Evolutionary conservation across 1,140 invertebrate species (phyloP).

Genomic region (Drosophila bocki): DNA sequence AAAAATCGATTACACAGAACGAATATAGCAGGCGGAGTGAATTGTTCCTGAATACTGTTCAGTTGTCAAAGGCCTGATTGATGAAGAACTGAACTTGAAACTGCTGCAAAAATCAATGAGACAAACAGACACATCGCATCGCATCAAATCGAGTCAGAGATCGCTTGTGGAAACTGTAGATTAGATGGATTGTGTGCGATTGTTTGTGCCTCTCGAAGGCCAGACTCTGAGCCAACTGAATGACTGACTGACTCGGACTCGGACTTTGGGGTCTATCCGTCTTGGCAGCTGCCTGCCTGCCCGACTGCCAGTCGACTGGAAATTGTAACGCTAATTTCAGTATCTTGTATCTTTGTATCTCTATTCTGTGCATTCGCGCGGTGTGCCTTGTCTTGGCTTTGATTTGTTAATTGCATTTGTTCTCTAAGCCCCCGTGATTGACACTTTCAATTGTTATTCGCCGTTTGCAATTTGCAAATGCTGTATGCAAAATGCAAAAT

Average conservation of each 20-base stretch:
- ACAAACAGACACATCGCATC: slow-evolving; percentile 56
- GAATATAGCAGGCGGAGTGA: slow-evolving; percentile 13
- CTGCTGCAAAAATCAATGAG: slow-evolving; percentile 67
- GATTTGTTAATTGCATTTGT: slow-evolving; percentile 78
- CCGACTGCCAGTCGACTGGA: slow-evolving; percentile 44
- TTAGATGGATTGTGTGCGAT: slow-evolving; percentile 62
- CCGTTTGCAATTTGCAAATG: slow-evolving; percentile 25
- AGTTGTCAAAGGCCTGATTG: slow-evolving; percentile 74
- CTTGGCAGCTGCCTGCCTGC: slow-evolving; percentile 59
- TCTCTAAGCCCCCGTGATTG: slow-evolving; percentile 60
- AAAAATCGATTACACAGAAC: slow-evolving; percentile 53
- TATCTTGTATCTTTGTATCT: slow-evolving; percentile 44
- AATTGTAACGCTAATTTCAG: slow-evolving; percentile 79
- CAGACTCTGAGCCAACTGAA: slow-evolving; percentile 32
- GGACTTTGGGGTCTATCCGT: slow-evolving; percentile 36
- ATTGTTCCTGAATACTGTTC: slow-evolving; percentile 37
- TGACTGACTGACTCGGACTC: slow-evolving; percentile 56
- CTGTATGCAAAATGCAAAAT: slow-evolving; percentile 39
- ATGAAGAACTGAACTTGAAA: slow-evolving; percentile 81
- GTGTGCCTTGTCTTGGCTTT: slow-evolving; percentile 54
- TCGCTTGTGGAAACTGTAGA: slow-evolving; percentile 67
- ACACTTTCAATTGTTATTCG: slow-evolving; percentile 70
- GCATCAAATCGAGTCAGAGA: slow-evolving; percentile 24
- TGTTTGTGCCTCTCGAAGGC: slow-evolving; percentile 52
- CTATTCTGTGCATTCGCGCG: slow-evolving; percentile 22